Evolutionary conservation across 2,888 invertebrate species (phyloP), one percentile per base, ranked within the genome.

Genomic region (Drosophila kokeensis): DNA sequence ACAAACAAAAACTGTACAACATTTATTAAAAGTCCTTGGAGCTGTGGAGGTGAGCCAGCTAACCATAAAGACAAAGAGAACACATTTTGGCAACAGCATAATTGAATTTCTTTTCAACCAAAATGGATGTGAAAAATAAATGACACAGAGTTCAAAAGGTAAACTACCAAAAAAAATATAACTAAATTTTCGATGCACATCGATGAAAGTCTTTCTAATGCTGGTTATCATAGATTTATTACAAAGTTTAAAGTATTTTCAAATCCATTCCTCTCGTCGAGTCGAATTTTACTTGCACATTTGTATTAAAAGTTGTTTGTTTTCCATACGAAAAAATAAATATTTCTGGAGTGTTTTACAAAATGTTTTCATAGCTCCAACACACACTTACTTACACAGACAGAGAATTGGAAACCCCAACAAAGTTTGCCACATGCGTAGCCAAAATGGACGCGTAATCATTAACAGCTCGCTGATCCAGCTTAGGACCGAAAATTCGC

Each of bases 391-490:
- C 59, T 34, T 38, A 48, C 50, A 65, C 4, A 32, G n/a, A 27
- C 6, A 32, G 11, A 15, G 27, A 27, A n/a, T 6, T 7, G 29
- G 21, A 54, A 30, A 42, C 5, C 6, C 45, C 67, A 67, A 67
- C 49, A 66, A 45, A 54, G 45, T 66, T 64, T 61, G 29, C 10
- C 29, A 32, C 42, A 34, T 59, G 30, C 45, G 36, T 60, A 65
- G 50, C 49, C 45, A 24, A 62, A 73, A 69, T 60, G 54, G 53
- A 53, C 59, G 76, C 64, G 54, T 54, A 79, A 76, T 82, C 84
- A 78, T 87, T 87, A 87, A 87, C 87, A 83, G 79, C 82, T 81
- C 66, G 67, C 65, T 76, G 70, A 87, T 76, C 64, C 71, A 18
- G 70, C 57, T 60, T 76, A 52, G 68, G 40, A 11, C 57, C 29